phyloP scores from a whole-genome alignment of 2,113 vertebrate genomes.

The Octodon degus region DNA sequence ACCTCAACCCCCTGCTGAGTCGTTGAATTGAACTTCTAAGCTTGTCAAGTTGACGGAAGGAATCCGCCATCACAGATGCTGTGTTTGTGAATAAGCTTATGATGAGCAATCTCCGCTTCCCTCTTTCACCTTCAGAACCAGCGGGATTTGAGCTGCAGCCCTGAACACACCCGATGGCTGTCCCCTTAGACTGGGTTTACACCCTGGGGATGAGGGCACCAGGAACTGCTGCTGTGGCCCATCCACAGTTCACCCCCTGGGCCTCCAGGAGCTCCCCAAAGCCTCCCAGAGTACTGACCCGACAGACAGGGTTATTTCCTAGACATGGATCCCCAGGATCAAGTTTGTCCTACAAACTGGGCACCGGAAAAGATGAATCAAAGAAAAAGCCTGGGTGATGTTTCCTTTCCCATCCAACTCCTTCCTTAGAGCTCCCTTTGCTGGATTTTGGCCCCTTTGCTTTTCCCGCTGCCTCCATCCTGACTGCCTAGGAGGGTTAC shows the following conservation, averaged over 20 bases:
- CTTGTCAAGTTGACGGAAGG: too few relatives aligned
- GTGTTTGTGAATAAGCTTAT: neutral
- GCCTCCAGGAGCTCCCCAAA: neutral
- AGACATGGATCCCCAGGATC: neutral
- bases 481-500: neutral
- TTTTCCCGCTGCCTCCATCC: too few relatives aligned
- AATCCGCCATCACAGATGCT: neutral
- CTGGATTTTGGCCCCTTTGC: neutral
- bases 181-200: neutral
- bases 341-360: neutral
- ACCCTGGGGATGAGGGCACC: neutral
- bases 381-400: neutral
- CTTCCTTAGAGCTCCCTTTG: neutral
- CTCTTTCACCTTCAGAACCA: neutral
- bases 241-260: too few relatives aligned
- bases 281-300: neutral
- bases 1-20: too few relatives aligned
- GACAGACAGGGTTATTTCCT: neutral
- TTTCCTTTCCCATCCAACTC: neutral
- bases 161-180: neutral
- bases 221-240: too few relatives aligned
- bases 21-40: too few relatives aligned
- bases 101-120: neutral
- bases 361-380: too few relatives aligned
- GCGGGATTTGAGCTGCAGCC: neutral